Base-by-base conservation (phyloP, 2,113 vertebrate species). In the Heterotis niloticus region DNA sequence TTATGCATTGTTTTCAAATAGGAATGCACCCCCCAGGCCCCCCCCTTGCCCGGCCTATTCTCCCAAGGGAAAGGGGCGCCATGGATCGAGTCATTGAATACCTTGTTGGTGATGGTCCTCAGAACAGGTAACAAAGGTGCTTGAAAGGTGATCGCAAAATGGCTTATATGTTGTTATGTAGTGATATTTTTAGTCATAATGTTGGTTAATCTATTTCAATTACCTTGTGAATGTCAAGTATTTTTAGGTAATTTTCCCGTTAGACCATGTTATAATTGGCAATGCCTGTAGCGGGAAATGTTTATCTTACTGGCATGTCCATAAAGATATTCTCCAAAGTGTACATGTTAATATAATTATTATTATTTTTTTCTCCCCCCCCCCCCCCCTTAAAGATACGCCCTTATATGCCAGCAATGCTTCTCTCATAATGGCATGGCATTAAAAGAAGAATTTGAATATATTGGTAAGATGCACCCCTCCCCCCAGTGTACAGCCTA, bases 381-480 rank as follows among this genome's bases (percentile, higher is more conserved):
- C n/a, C n/a, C n/a, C n/a, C n/a, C n/a, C 24, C 29, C 72, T 66
- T 81, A 24, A 44, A 99, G 98, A 90, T 99, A 96, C 0, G 98
- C 97, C 68, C 95, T 99, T 85, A 93, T 99, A 91, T 99, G 98
- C 90, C 98, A 99, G 85, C 97, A 99, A 75, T 99, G 98, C 89
- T 93, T 96, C 89, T 98, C 96, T 83, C 98, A 99, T 89, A 99
- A 99, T 89, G 98, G 98, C 84, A 99, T 99, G 98, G 96, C 97
- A 86, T 93, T 99, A 91, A 98, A 96, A 84, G 98, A 99, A 87
- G 98, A 99, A 88, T 99, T 98, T 93, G 98, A 99, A 91, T 99
- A 98, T 64, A 81, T 96, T 87, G 98, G 98, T 99, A 94, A 98
- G 97, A 86, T 84, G 76, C 80, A 79, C 72, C 75, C 74, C 78